Conservation (phyloP, 1,140 invertebrate species). For the Pseudomyrmex flavicornis region DNA sequence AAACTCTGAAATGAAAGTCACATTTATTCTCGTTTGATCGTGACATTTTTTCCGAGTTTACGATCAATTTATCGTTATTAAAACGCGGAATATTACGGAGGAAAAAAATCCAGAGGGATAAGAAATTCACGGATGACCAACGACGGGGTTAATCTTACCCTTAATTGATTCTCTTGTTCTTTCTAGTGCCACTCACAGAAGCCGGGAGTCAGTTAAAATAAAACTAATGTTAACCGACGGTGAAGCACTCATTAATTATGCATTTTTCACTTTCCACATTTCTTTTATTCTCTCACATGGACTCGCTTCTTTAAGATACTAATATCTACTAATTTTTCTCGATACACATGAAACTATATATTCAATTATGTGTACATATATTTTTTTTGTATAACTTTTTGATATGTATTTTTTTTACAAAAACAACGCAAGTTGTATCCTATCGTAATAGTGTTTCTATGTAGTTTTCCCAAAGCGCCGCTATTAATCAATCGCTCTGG, state of each 20-base stretch:
- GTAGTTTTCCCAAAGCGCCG: neutral
- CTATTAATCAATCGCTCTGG: conserved; percentile 36
- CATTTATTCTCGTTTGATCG: conserved; percentile 30
- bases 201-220: conserved; percentile 8
- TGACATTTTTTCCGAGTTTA: conserved; percentile 10
- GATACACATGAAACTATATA: too few species aligned
- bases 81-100: conserved; percentile 35
- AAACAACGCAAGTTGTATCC: neutral
- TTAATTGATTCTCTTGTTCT: conserved; percentile 38
- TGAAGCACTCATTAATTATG: conserved; percentile 16
- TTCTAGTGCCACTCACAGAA: neutral
- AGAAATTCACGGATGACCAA: conserved; percentile 45
- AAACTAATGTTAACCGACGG: conserved; percentile 22
- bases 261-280: neutral
- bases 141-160: conserved; percentile 38
- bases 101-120: conserved; percentile 17
- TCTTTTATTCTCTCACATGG: neutral
- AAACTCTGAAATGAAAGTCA: conserved; percentile 12
- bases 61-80: conserved; percentile 41
- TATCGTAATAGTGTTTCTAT: neutral
- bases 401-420: neutral
- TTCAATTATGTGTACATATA: neutral
- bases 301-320: neutral
- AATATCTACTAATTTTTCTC: neutral
- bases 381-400: too few species aligned